Conservation (phyloP, 2,113 vertebrate genomes). For the Pomatorhinus ruficollis region DNA sequence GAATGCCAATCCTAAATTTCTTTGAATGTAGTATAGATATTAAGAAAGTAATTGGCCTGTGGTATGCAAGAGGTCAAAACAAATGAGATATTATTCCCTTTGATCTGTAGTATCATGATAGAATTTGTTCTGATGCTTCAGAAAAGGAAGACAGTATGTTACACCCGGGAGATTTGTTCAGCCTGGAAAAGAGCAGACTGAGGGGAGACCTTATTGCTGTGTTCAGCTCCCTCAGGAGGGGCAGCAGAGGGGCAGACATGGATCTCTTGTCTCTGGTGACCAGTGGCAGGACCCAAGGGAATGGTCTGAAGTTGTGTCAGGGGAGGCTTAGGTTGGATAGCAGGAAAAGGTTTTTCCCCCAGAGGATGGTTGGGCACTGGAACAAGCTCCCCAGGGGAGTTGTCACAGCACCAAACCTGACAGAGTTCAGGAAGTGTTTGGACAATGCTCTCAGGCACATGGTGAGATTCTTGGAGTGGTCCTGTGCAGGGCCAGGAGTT, state of each 20-base stretch:
- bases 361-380: background rate
- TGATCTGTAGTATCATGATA: background rate
- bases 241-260: background rate
- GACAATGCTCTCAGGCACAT: background rate
- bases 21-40: background rate
- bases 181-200: background rate
- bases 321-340: background rate
- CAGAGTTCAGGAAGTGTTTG: background rate
- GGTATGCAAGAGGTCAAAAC: background rate
- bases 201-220: background rate
- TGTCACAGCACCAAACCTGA: background rate
- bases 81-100: background rate
- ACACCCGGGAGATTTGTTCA: background rate
- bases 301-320: background rate
- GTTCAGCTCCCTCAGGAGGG: background rate
- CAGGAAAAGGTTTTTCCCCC: background rate
- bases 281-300: fast-evolving
- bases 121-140: background rate
- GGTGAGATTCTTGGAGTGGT: background rate
- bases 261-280: background rate
- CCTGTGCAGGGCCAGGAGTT: background rate
- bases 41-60: background rate
- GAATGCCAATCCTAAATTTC: background rate
- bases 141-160: fast-evolving
- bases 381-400: background rate